Base-by-base conservation (phyloP, 2,797 vertebrate species). In the Mus caroli region DNA sequence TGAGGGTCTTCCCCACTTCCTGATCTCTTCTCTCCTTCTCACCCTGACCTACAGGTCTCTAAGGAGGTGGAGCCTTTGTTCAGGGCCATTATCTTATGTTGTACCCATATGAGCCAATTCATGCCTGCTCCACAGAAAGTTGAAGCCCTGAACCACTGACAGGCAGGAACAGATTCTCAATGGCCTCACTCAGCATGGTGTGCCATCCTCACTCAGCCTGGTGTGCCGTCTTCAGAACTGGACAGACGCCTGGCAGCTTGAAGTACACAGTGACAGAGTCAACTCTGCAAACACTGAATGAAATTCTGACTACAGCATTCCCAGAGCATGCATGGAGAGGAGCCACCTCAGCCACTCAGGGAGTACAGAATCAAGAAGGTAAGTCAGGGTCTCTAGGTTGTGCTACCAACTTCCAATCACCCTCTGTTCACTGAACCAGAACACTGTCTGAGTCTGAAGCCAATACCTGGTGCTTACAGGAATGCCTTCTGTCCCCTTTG, bases 391-490 rank as follows among this genome's bases (percentile, higher is more conserved):
- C 10, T 11, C 31, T 1, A 3, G 28, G 9, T 37, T 3, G 3
- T 15, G 52, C 17, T 11, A 26, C 7, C 0, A 2, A 2, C 7
- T 10, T 20, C 37, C 1, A 22, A 0, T 12, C 4, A 1, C 6
- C 26, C 31, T 43, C 37, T 82, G 54, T 19, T 15, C 37, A 7
- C 64, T 3, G 37, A 67, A 4, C 50, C 11, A 4, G 15, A 4
- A 7, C 19, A 37, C 9, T 69, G 24, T n/a, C 31, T 19, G 6
- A 34, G 50, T 37, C 60, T 17, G 31, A 19, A 46, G 52, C 9
- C 3, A 26, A 52, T 1, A 5, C 26, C 0, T 2, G 6, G 19
- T 0, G 0, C 54, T 78, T n/a, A 8, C 69, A n/a, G 62, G 7
- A 54, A 34, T 12, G 7, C 37, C n/a, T 28, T 22, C 50, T 13